phyloP scores from a whole-genome alignment of 2,888 invertebrate genomes.

The Phasia obesa region DNA sequence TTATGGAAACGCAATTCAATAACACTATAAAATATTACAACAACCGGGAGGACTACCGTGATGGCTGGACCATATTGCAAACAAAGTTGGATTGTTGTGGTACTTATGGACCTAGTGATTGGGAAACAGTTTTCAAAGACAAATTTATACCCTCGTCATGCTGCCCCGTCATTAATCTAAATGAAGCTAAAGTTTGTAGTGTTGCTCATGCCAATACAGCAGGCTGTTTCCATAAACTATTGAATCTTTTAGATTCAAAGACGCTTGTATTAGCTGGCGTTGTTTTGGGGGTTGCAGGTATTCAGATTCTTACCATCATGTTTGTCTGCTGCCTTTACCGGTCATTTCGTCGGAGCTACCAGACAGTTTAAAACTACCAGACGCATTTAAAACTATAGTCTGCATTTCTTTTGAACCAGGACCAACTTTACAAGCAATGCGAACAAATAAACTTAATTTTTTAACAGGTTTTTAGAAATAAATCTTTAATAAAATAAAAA shows the following conservation, averaged over 20 bases:
- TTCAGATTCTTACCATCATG: slow-evolving; percentile 94
- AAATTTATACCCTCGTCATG: slow-evolving; percentile 79
- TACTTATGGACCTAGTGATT: slow-evolving; percentile 86
- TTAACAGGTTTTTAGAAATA: slow-evolving; percentile 36
- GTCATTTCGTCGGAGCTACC: slow-evolving; percentile 95
- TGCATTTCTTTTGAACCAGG: slow-evolving; percentile 44
- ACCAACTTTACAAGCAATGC: slow-evolving; percentile 10
- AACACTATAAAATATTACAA: slow-evolving; percentile 88
- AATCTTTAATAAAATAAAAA: slow-evolving; percentile 1
- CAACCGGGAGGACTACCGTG: slow-evolving; percentile 85
- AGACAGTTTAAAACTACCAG: slow-evolving; percentile 87
- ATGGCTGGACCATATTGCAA: slow-evolving; percentile 93
- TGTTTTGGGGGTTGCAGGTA: slow-evolving; percentile 91
- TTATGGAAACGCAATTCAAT: slow-evolving; percentile 88
- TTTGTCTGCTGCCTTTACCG: slow-evolving; percentile 97
- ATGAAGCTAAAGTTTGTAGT: slow-evolving; percentile 83
- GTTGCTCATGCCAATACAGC: slow-evolving; percentile 83
- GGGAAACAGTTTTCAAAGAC: slow-evolving; percentile 84
- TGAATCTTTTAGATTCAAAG: slow-evolving; percentile 87
- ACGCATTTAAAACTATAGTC: slow-evolving; percentile 73
- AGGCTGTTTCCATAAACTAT: slow-evolving; percentile 87
- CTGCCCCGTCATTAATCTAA: slow-evolving; percentile 81
- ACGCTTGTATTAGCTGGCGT: slow-evolving; percentile 91
- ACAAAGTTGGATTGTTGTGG: slow-evolving; percentile 91
- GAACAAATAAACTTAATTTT: slow-evolving; percentile 24